Conservation (phyloP, 2,797 vertebrate species). For the Betta splendens region DNA sequence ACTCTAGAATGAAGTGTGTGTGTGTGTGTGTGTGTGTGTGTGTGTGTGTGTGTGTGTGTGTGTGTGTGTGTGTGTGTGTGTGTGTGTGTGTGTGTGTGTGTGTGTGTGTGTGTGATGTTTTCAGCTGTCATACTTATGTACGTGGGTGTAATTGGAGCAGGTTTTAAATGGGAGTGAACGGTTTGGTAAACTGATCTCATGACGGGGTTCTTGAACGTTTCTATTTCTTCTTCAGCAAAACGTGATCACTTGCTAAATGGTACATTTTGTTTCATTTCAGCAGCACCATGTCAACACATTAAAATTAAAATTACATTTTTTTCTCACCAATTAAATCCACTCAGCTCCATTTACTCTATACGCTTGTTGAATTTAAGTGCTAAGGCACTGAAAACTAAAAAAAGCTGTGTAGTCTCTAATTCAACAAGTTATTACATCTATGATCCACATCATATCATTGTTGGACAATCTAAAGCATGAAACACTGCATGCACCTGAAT, state of each 20-base stretch:
- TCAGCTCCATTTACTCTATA: neutral
- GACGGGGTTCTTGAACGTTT: slow-evolving; percentile 3
- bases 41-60: slow-evolving; percentile 6
- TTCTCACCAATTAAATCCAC: neutral
- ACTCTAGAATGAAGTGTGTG: slow-evolving; percentile 37
- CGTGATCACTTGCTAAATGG: neutral
- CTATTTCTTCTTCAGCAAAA: slow-evolving; percentile 1
- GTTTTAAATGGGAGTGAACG: too few species aligned
- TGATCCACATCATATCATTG: slow-evolving; percentile 4
- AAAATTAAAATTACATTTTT: too few species aligned
- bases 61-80: slow-evolving; percentile 6
- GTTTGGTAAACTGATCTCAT: slow-evolving; percentile 6
- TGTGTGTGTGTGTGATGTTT: too few species aligned
- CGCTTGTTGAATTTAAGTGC: neutral
- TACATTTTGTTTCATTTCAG: neutral
- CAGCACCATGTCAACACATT: neutral
- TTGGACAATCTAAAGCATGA: slow-evolving; percentile 10
- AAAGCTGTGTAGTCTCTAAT: slow-evolving; percentile 4
- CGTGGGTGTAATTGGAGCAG: slow-evolving; percentile 21
- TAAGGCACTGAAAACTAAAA: slow-evolving; percentile 9
- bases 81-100: too few species aligned
- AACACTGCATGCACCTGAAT: slow-evolving; percentile 12
- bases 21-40: slow-evolving; percentile 7
- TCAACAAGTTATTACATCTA: neutral
- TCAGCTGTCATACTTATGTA: slow-evolving; percentile 43